phyloP scores from a whole-genome alignment of 2,888 invertebrate species.

The Hydrotaea cyrtoneurina region DNA sequence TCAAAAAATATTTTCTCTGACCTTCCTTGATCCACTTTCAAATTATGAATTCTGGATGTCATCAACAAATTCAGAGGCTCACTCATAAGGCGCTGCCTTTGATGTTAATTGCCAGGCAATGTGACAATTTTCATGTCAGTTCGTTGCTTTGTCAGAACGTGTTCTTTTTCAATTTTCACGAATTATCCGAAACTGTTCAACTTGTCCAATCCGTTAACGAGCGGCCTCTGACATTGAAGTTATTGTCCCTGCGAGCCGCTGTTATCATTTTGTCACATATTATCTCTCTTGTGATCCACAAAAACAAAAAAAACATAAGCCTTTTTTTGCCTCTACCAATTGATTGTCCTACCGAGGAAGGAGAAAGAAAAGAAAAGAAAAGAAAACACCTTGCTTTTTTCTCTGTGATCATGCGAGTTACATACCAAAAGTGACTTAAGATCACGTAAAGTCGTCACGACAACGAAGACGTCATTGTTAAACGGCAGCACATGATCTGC shows the following conservation, averaged over 20 bases:
- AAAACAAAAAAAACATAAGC: neutral
- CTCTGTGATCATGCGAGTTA: neutral
- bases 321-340: conserved; percentile 20
- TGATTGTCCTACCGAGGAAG: conserved; percentile 24
- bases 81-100: neutral
- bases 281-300: neutral
- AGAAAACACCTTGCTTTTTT: conserved; percentile 25
- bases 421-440: conserved; percentile 22
- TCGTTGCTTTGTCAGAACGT: neutral
- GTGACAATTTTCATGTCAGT: neutral
- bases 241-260: conserved; percentile 28
- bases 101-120: neutral
- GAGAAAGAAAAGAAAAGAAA: neutral
- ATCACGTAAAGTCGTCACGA: conserved; percentile 31
- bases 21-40: too few species aligned
- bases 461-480: conserved; percentile 21
- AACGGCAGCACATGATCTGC: conserved; percentile 36
- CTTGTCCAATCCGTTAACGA: neutral
- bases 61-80: neutral
- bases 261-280: conserved; percentile 35
- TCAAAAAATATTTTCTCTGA: too few species aligned
- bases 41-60: neutral
- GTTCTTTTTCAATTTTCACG: neutral
- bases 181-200: neutral
- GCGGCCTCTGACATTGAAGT: conserved; percentile 1